These are phyloP conservation scores for Drosophila mimica DNA, from an alignment of 2,888 invertebrate species.

Conservation along the genomic window DNA sequence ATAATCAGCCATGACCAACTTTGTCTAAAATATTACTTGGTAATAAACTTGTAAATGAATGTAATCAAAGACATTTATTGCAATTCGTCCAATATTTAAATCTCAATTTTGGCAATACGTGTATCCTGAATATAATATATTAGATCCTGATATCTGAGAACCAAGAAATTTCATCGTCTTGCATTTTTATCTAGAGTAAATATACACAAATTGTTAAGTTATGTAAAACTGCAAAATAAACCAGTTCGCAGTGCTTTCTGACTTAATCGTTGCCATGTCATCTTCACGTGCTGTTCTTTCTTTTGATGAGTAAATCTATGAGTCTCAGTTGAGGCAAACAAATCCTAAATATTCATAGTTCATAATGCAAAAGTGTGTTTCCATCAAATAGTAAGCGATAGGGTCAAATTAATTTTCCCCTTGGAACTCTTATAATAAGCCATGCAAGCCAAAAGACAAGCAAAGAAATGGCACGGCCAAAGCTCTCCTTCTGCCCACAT, in stretches of 20 bases:
- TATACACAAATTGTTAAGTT: not conserved
- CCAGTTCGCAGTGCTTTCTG: not conserved
- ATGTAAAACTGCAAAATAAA: not conserved
- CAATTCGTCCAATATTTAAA: not conserved
- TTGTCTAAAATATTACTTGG: not conserved
- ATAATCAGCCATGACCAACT: not conserved
- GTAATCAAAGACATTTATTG: not conserved
- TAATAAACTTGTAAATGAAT: not conserved
- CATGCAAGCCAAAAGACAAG: conserved; percentile 11
- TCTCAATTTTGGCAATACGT: not conserved
- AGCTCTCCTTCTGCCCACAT: conserved; percentile 6
- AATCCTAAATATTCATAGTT: not conserved
- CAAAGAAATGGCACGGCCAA: conserved; percentile 4
- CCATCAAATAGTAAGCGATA: conserved; percentile 6
- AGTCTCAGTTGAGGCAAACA: not conserved
- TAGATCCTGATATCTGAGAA: too few relatives aligned
- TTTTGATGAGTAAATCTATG: not conserved
- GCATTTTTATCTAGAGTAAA: not conserved
- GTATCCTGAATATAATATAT: too few relatives aligned
- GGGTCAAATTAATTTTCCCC: conserved; percentile 4
- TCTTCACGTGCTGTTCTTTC: not conserved
- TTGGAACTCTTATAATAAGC: conserved; percentile 5
- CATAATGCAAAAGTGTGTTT: not conserved
- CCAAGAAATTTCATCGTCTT: not conserved
- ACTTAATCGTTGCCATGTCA: not conserved